phyloP scores from a whole-genome alignment of 2,888 invertebrate species.

The Pegoplata infirma region DNA sequence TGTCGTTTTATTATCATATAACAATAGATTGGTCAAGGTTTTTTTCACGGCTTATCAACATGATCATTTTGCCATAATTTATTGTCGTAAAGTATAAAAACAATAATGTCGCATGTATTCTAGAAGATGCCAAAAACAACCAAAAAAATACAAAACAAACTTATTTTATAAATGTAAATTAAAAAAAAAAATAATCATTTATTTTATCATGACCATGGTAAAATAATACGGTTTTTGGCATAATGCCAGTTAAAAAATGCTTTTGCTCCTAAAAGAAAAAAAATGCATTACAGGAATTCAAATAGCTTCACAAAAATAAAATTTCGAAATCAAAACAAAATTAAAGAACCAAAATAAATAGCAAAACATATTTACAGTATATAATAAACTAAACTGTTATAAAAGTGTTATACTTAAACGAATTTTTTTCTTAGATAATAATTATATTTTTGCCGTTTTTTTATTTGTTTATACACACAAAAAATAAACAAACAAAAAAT shows the following conservation, averaged over 20 bases:
- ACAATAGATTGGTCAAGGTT: constrained; percentile 7
- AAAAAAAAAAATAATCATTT: not conserved
- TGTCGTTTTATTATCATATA: not conserved
- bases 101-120: not conserved
- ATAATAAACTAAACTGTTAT: constrained; percentile 5
- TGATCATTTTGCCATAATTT: not conserved
- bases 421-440: constrained; percentile 28
- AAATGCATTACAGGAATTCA: constrained; percentile 54
- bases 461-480: no score
- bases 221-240: not conserved
- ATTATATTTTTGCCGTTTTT: no score
- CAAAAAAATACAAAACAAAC: not conserved
- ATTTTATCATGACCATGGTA: not conserved
- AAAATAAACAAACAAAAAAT: no score
- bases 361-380: not conserved
- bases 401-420: constrained; percentile 12
- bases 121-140: not conserved
- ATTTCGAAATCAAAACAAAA: constrained; percentile 6
- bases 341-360: constrained; percentile 1
- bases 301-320: constrained; percentile 1
- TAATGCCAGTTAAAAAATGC: constrained; percentile 31
- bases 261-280: constrained; percentile 18
- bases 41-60: not conserved
- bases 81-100: not conserved
- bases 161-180: no score